Conservation (phyloP, 92 coral and sea anemone species). For the Palythoa grandiflora region DNA sequence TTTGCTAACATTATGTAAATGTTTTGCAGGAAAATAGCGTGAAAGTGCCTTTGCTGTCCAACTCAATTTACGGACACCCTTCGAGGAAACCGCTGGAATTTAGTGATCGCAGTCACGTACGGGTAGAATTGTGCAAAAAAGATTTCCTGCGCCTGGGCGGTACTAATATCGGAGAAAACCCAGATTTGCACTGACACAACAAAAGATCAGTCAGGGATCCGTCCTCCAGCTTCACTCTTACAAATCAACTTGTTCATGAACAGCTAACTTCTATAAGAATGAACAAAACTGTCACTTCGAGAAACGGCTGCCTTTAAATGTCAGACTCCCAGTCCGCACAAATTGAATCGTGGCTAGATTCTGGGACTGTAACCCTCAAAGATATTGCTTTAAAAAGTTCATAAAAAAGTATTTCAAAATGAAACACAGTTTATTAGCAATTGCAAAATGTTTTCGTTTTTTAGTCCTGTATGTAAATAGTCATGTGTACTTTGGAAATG, state of each 20-base stretch:
- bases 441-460: too few species aligned
- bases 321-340: too few species aligned
- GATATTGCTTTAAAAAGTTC: too few species aligned
- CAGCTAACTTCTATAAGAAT: too few species aligned
- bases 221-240: neutral
- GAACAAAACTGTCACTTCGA: too few species aligned
- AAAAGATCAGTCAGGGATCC: neutral
- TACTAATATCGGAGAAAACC: conserved; percentile 84
- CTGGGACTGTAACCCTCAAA: too few species aligned
- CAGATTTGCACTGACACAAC: conserved; percentile 66
- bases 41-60: conserved; percentile 80
- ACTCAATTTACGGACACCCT: conserved; percentile 96
- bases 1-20: neutral
- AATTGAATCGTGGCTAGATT: too few species aligned
- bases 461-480: too few species aligned
- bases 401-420: too few species aligned
- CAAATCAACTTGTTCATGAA: neutral
- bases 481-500: too few species aligned
- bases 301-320: too few species aligned
- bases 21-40: conserved; percentile 72
- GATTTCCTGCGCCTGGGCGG: conserved; percentile 96
- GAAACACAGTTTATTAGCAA: too few species aligned
- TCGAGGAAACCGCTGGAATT: conserved; percentile 79
- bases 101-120: conserved; percentile 92
- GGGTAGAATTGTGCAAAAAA: conserved; percentile 92